Base-by-base conservation (phyloP, 2,888 invertebrate species). In the Suillia variegata region DNA sequence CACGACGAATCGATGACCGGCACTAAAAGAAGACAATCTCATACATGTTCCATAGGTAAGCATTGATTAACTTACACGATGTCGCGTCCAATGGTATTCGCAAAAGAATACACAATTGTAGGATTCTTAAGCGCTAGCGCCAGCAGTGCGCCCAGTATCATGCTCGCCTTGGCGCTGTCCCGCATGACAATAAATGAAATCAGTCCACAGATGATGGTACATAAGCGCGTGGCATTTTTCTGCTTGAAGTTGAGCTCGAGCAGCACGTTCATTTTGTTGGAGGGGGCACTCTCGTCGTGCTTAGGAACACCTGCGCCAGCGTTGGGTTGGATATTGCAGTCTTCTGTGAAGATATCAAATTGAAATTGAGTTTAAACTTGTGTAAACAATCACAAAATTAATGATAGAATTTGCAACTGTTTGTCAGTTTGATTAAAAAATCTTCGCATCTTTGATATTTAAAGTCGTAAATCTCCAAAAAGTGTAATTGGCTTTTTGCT, bases 1-100 rank as follows among this genome's bases (percentile, higher is more conserved):
- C 31, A 77, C 78, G 0, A 85, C 50, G 18, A 89, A 85, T 1
- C 87, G 85, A 1, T 78, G 73, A 0, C 83, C 77, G 12, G 87
- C 87, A 50, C 89, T 89, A 59, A 2, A 55, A 52, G 47, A 17
- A 34, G 13, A 20, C 54, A 3, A 8, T 22, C 4, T 2, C 1
- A 51, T 2, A 17, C 21, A 21, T 13, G 1, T n/a, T n/a, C n/a
- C n/a, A n/a, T n/a, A n/a, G n/a, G n/a, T 20, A 5, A 18, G 18
- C 17, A 18, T 20, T 6, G 20, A 20, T 5, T 45, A 3, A 76
- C 78, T 76, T 65, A 82, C 82, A 67, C 65, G 3, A 68, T 0
- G 66, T 82, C 82, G 8, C 82, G 68, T 18, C 58, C 61, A 1
- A 70, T 31, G 2, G 82, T 82, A 55, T 67, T 73, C 1, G 70